These are phyloP conservation scores for Labeo rohita DNA, from an alignment of 2,113 vertebrate species.

Conservation along the genomic window DNA sequence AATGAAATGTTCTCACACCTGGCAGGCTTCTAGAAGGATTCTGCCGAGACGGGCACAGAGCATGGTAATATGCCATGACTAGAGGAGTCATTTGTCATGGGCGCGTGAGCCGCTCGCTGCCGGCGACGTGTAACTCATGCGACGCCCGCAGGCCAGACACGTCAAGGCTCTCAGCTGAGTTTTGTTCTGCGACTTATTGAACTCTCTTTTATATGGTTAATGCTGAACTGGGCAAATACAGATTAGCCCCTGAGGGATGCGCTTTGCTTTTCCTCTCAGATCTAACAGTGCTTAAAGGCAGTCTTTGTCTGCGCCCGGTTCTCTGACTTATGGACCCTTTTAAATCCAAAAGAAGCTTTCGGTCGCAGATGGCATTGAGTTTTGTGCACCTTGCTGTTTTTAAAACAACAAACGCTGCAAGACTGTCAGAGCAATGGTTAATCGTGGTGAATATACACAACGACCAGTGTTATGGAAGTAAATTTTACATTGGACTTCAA, in stretches of 20 bases:
- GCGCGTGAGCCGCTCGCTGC: slow-evolving; percentile 12
- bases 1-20: slow-evolving; percentile 15
- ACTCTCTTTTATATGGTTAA: background rate
- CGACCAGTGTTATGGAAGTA: too few species aligned
- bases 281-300: slow-evolving; percentile 12
- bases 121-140: slow-evolving; percentile 27
- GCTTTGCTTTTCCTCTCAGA: slow-evolving; percentile 5
- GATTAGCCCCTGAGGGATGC: slow-evolving; percentile 4
- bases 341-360: slow-evolving; percentile 7
- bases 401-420: background rate
- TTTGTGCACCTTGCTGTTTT: background rate
- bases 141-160: slow-evolving; percentile 35
- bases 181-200: slow-evolving; percentile 32
- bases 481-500: background rate
- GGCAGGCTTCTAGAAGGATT: slow-evolving; percentile 12
- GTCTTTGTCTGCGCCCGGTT: background rate
- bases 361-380: background rate
- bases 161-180: slow-evolving; percentile 34
- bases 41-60: background rate
- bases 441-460: background rate
- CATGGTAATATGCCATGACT: slow-evolving; percentile 2
- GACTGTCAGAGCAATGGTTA: too few species aligned
- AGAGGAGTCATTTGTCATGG: slow-evolving; percentile 36
- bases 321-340: slow-evolving; percentile 13
- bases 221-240: slow-evolving; percentile 1